Conservation (phyloP, 2,797 vertebrate species). For the Botia kubotai region DNA sequence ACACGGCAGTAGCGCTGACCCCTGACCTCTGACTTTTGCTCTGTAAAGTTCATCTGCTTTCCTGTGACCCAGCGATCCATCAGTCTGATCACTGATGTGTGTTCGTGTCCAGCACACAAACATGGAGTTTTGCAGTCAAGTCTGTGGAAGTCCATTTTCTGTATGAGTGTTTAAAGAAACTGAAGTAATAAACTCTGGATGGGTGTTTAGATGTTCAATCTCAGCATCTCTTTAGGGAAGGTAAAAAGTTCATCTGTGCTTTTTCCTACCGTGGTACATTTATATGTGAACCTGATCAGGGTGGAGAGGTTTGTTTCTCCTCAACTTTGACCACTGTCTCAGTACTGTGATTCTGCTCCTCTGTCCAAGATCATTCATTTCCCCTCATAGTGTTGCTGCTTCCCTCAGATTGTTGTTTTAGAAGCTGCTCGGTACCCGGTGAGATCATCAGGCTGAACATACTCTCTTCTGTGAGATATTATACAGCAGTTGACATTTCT, state of each 20-base stretch:
- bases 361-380: conserved; percentile 3
- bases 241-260: neutral
- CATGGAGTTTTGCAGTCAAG: neutral
- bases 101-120: neutral
- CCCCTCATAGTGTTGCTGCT: neutral
- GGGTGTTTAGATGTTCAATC: conserved; percentile 12
- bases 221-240: neutral
- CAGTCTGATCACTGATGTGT: conserved; percentile 24
- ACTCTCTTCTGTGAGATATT: neutral
- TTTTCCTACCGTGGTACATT: neutral
- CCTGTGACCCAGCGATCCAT: conserved; percentile 2
- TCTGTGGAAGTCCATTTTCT: neutral
- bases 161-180: neutral
- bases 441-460: neutral
- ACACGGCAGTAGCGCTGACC: conserved; percentile 12
- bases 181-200: neutral
- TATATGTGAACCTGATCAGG: conserved; percentile 1
- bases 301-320: conserved; percentile 13
- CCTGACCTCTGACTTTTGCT: conserved; percentile 22
- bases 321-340: neutral
- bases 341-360: neutral
- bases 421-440: neutral
- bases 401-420: conserved; percentile 2
- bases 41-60: conserved; percentile 25
- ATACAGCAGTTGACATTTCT: neutral